Conservation (phyloP, 1,140 invertebrate genomes). For the Charaxes varanes region DNA sequence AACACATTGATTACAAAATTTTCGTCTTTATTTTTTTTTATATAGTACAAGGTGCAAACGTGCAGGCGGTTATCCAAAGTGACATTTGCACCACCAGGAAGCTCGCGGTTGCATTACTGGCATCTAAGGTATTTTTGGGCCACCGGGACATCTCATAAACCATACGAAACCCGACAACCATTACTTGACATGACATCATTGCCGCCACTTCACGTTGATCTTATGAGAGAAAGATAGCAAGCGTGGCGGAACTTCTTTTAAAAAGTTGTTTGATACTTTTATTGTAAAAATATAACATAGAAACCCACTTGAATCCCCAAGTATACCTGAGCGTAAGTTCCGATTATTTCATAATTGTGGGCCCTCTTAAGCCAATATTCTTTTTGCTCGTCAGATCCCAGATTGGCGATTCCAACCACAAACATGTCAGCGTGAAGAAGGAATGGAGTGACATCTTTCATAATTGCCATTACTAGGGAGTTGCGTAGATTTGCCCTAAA, state of each 20-base stretch:
- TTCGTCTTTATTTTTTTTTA: background rate
- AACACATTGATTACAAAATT: constrained; percentile 1
- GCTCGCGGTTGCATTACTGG: no score
- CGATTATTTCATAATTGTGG: constrained; percentile 87
- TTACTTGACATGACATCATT: no score
- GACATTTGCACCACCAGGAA: no score
- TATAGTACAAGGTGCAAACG: background rate
- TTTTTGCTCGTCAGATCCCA: constrained; percentile 88
- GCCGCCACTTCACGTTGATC: no score
- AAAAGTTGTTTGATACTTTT: no score
- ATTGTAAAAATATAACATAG: background rate
- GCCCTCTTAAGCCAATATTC: constrained; percentile 87
- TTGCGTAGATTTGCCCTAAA: constrained; percentile 30
- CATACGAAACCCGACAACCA: no score
- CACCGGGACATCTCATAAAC: no score
- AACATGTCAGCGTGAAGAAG: constrained; percentile 93
- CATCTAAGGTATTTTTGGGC: no score
- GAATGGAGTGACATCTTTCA: constrained; percentile 89
- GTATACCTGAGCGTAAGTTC: constrained; percentile 91
- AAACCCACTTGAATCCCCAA: background rate
- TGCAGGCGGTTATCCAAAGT: no score
- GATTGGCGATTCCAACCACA: constrained; percentile 87
- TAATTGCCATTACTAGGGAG: constrained; percentile 80
- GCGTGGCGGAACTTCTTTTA: no score
- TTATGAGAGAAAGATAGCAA: no score